A percentile compares a stretch with the other conserved stretches of the same genome.
phyloP scores from a whole-genome alignment of 2,888 invertebrate genomes.

The Clepsis dumicolana region DNA sequence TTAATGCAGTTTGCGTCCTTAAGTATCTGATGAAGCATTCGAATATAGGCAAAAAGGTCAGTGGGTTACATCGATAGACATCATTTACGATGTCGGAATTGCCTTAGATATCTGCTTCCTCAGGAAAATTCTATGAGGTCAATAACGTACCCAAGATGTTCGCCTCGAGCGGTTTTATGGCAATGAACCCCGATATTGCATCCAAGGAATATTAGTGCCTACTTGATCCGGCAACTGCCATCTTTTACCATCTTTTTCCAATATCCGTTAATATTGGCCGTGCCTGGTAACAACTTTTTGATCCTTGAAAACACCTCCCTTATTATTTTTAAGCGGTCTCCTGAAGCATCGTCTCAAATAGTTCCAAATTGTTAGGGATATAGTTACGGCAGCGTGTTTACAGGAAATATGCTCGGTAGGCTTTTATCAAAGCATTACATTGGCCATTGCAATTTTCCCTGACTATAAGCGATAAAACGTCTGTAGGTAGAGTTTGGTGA shows the following conservation, averaged over 20 bases:
- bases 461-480: neutral
- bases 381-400: constrained; percentile 19
- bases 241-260: constrained; percentile 76
- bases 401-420: constrained; percentile 5
- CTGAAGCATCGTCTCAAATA: constrained; percentile 19
- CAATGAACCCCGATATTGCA: constrained; percentile 76
- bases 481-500: constrained; percentile 1
- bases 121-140: constrained; percentile 69
- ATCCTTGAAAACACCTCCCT: constrained; percentile 62
- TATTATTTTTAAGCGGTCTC: constrained; percentile 51
- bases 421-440: constrained; percentile 13
- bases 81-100: constrained; percentile 71
- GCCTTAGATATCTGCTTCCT: constrained; percentile 69
- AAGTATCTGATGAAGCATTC: constrained; percentile 53
- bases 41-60: constrained; percentile 54
- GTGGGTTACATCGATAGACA: constrained; percentile 68
- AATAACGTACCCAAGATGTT: constrained; percentile 73
- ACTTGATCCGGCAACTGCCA: constrained; percentile 73
- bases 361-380: constrained; percentile 32
- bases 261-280: constrained; percentile 75
- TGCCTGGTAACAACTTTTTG: constrained; percentile 63
- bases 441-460: constrained; percentile 7
- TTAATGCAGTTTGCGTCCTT: constrained; percentile 48
- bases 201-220: constrained; percentile 74
- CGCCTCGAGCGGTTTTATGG: constrained; percentile 74